These are phyloP conservation scores for Glyptemys insculpta DNA, from an alignment of 2,797 vertebrate species.

Conservation along the genomic window DNA sequence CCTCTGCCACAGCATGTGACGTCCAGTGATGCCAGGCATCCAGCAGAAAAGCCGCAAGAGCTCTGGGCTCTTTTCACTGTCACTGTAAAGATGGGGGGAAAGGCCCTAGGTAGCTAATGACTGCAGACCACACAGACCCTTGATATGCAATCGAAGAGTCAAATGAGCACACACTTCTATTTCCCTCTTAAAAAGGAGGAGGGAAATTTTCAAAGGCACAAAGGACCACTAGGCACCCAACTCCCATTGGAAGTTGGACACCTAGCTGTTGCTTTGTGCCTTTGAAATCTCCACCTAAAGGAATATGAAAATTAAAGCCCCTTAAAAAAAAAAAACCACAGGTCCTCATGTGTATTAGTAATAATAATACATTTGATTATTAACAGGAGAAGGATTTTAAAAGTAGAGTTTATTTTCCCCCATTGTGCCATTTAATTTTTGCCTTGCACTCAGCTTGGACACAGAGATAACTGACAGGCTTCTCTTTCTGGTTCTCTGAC, in stretches of 20 bases:
- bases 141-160: neutral
- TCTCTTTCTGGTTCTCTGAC: neutral
- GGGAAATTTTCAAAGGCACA: neutral
- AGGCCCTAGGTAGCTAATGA: neutral
- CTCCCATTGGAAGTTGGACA: neutral
- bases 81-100: accelerated
- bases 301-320: neutral
- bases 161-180: neutral
- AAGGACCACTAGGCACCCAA: neutral
- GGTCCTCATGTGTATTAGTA: neutral
- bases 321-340: accelerated
- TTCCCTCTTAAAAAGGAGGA: neutral
- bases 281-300: neutral
- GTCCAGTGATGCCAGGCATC: conserved; percentile 20
- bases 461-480: neutral
- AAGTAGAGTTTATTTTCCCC: neutral
- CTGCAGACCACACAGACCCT: neutral
- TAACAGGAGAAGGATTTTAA: conserved; percentile 1
- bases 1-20: neutral
- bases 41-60: neutral
- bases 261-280: neutral
- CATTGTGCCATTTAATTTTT: neutral
- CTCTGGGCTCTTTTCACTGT: neutral
- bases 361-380: neutral
- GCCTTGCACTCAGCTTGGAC: neutral